Conservation (phyloP, 37 sponge, comb jelly and placozoan species). For the Oopsacas minuta region DNA sequence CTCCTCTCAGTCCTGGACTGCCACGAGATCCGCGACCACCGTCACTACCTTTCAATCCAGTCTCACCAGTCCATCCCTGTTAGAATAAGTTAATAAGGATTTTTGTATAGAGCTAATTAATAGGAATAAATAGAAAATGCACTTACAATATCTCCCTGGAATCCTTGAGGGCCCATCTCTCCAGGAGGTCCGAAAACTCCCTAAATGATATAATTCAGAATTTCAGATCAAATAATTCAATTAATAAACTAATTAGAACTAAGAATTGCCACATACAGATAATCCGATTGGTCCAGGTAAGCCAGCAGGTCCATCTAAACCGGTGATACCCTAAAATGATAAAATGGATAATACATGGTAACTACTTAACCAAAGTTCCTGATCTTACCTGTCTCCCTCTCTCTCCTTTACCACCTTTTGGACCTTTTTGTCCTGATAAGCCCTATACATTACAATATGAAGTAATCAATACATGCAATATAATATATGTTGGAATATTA, state of each 20-base stretch:
- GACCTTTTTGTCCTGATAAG: neutral
- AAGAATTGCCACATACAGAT: too few relatives aligned
- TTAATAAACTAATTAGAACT: too few relatives aligned
- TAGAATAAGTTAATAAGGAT: too few relatives aligned
- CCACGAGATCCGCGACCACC: neutral
- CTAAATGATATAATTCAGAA: neutral
- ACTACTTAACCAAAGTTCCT: neutral
- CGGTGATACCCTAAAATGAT: neutral
- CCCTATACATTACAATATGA: neutral
- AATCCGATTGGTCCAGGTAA: neutral
- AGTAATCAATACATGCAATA: too few relatives aligned
- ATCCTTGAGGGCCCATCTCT: neutral
- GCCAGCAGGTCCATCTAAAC: neutral
- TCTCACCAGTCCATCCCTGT: neutral
- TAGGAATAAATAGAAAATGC: neutral
- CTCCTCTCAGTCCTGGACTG: neutral
- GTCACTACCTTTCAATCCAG: neutral
- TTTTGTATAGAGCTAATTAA: neutral
- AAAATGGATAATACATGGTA: neutral
- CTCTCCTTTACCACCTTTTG: neutral
- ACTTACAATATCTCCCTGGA: slow-evolving; percentile 5
- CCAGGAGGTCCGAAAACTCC: neutral
- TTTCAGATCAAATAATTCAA: neutral
- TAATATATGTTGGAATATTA: too few relatives aligned
- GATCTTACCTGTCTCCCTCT: neutral